Base-by-base conservation (phyloP, 2,797 vertebrate species). In the Rallus crepitans region DNA sequence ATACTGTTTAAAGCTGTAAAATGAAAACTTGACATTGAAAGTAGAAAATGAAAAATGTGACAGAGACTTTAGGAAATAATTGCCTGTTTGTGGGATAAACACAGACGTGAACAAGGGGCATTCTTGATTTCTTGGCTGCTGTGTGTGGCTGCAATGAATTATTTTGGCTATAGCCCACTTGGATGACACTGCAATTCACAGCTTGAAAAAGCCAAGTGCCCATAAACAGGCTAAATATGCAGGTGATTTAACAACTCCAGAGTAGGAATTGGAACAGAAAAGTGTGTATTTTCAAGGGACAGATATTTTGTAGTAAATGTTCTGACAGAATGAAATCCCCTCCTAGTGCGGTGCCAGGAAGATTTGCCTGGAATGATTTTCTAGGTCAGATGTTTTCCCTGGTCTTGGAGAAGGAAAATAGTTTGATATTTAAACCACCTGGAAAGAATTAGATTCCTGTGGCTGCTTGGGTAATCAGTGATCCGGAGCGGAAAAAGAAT, bases 181-280 rank as follows among this genome's bases (percentile, higher is more conserved):
- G 95, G 94, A 96, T 94, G 70, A 64, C 68, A 71, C 83, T 77
- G 89, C 71, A 82, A 14, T 92, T 96, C 94, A 85, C 95, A 97
- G 94, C 91, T 94, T 95, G 91, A 90, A 72, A 66, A 87, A 94
- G 77, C 71, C 77, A 93, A 94, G 71, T 83, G 71, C 70, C 91
- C 57, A 20, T 52, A 92, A 94, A 92, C 35, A 94, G 56, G 48
- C 82, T 79, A 35, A 73, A 94, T 95, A 90, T 95, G 55, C 80
- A 96, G 94, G 95, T 95, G 88, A 85, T 90, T 94, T 78, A 91
- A 42, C 87, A 89, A 24, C 66, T 87, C 52, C 31, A 60, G 23
- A 27, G 71, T 94, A 82, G 4, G 9, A 94, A 66, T 82, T 83
- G 91, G 91, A 94, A 84, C 73, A 66, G 77, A 57, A 68, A 8